A percentile compares a stretch with the other conserved stretches of the same genome.
Conservation (phyloP, 2,888 invertebrate species). For the Hypercompe scribonia region DNA sequence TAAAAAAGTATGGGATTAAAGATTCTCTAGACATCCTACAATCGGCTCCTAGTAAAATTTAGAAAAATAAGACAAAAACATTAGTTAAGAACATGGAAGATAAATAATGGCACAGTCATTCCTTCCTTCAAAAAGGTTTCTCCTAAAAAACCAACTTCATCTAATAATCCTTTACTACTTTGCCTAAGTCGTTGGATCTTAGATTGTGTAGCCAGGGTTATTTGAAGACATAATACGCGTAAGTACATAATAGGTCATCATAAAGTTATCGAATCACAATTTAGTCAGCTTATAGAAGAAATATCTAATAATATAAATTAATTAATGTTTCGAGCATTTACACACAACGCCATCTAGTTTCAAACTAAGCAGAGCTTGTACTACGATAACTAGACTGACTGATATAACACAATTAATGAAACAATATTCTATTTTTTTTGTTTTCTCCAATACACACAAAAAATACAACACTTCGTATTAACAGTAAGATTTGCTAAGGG, state of each 20-base stretch:
- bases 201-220: not conserved
- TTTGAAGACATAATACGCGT: not conserved
- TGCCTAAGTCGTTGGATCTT: not conserved
- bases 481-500: slow-evolving; percentile 35
- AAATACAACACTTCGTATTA: slow-evolving; percentile 16
- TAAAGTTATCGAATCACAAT: not conserved
- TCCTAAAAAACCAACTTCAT: not conserved
- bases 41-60: not conserved
- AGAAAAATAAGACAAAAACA: not conserved
- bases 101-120: not conserved
- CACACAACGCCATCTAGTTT: too few species aligned
- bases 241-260: not conserved
- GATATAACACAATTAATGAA: too few species aligned
- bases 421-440: not conserved
- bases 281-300: not conserved
- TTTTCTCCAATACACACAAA: not conserved
- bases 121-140: not conserved
- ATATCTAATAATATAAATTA: too few species aligned
- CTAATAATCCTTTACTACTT: not conserved
- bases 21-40: not conserved
- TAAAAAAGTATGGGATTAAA: not conserved
- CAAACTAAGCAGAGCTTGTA: too few species aligned
- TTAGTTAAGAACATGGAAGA: not conserved
- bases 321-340: too few species aligned
- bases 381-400: too few species aligned